These are phyloP conservation scores for Thymallus thymallus DNA, from an alignment of 2,113 vertebrate genomes.

Conservation along the genomic window DNA sequence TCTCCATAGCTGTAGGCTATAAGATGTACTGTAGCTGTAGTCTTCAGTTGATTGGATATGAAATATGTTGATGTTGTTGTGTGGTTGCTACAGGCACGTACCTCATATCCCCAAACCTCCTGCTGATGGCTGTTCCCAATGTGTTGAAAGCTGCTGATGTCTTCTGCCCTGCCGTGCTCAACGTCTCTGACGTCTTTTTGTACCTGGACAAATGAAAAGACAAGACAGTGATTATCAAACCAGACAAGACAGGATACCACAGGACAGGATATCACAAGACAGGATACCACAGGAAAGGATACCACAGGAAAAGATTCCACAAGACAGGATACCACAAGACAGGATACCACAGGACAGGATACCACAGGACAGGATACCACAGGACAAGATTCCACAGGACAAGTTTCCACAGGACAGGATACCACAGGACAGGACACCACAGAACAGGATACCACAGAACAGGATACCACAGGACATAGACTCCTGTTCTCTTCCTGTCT, in stretches of 20 bases:
- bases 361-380: no score
- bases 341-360: neutral
- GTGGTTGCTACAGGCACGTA: conserved; percentile 51
- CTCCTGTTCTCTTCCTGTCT: neutral
- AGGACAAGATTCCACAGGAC: conserved; percentile 17
- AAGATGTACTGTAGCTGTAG: no score
- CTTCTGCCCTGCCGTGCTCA: conserved; percentile 91
- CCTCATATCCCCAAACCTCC: conserved; percentile 97
- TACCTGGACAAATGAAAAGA: conserved; percentile 73
- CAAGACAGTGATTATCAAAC: no score
- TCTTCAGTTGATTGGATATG: no score
- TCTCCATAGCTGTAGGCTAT: no score
- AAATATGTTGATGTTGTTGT: no score
- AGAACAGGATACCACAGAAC: conserved; percentile 14
- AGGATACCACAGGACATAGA: conserved; percentile 22
- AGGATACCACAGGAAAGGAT: no score
- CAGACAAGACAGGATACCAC: neutral
- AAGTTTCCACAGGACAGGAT: neutral
- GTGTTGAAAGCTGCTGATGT: conserved; percentile 91
- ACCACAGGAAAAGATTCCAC: no score
- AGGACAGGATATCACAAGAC: neutral
- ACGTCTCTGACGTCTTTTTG: conserved; percentile 93
- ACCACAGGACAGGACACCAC: conserved; percentile 17
- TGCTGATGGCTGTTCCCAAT: conserved; percentile 88
- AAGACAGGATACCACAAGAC: conserved; percentile 15